These are phyloP conservation scores for Pyrgilauda ruficollis DNA, from an alignment of 2,113 vertebrate species.

Conservation along the genomic window DNA sequence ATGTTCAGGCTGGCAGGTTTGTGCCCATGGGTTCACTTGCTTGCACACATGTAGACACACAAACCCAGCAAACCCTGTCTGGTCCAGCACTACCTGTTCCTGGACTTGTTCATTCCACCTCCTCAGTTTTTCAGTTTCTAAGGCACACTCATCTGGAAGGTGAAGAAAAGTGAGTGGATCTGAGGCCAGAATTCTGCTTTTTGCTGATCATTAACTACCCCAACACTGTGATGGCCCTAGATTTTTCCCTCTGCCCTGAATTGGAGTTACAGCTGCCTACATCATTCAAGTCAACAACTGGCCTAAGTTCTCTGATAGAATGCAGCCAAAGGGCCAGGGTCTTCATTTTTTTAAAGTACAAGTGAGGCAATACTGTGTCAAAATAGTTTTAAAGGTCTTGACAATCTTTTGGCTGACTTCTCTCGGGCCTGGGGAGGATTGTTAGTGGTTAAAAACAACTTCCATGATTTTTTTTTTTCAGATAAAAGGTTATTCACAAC, in stretches of 20 bases:
- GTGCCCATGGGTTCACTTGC: not conserved
- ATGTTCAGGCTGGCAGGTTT: not conserved
- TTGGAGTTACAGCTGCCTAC: not conserved
- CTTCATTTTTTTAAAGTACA: not conserved
- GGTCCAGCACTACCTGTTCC: not conserved
- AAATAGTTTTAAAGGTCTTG: conserved; percentile 22
- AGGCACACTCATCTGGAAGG: not conserved
- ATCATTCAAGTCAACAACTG: not conserved
- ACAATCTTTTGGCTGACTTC: not conserved
- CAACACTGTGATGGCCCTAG: accelerated
- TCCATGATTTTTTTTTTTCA: not conserved
- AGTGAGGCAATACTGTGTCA: not conserved
- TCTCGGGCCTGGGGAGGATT: accelerated
- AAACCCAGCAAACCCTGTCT: not conserved
- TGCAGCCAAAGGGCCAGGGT: not conserved
- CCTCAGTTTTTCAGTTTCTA: not conserved
- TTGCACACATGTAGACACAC: not conserved
- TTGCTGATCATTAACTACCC: not conserved
- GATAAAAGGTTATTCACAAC: not conserved
- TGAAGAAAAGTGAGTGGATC: not conserved
- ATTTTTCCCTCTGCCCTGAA: not conserved
- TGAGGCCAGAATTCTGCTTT: not conserved
- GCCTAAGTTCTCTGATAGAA: not conserved
- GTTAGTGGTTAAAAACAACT: not conserved
- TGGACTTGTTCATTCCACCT: not conserved